phyloP scores from a whole-genome alignment of 2,113 vertebrate species.

The Syngnathus floridae region DNA sequence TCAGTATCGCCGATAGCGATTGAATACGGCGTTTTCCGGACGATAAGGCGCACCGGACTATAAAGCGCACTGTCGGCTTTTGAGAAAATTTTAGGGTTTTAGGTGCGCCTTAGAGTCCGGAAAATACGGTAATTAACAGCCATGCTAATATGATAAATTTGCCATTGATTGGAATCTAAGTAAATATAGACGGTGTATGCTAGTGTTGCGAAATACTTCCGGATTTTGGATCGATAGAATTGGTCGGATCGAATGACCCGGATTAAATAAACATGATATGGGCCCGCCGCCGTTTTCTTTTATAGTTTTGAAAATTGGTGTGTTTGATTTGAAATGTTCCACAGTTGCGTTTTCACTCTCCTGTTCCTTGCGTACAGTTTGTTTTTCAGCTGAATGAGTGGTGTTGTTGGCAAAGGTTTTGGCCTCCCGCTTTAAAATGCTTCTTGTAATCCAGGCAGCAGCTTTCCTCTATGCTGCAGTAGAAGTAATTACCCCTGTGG shows the following conservation, averaged over 20 bases:
- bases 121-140: not conserved
- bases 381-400: not conserved
- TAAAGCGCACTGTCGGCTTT: too few species aligned
- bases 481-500: slow-evolving; percentile 64
- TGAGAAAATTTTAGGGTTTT: too few species aligned
- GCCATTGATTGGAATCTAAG: not conserved
- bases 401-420: not conserved
- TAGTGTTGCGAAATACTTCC: too few species aligned
- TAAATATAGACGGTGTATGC: not conserved
- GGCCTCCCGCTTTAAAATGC: not conserved
- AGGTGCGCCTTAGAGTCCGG: too few species aligned
- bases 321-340: not conserved
- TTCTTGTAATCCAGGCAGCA: slow-evolving; percentile 2
- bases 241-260: too few species aligned
- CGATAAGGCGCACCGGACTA: too few species aligned
- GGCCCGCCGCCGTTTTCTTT: too few species aligned
- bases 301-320: not conserved
- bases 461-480: slow-evolving; percentile 9
- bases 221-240: too few species aligned
- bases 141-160: not conserved
- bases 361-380: not conserved
- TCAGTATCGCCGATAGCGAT: not conserved
- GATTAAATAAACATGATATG: too few species aligned
- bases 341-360: not conserved
- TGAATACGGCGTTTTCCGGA: not conserved